These are phyloP conservation scores for Hetaerina titia DNA, from an alignment of 2,888 invertebrate species.

Conservation along the genomic window DNA sequence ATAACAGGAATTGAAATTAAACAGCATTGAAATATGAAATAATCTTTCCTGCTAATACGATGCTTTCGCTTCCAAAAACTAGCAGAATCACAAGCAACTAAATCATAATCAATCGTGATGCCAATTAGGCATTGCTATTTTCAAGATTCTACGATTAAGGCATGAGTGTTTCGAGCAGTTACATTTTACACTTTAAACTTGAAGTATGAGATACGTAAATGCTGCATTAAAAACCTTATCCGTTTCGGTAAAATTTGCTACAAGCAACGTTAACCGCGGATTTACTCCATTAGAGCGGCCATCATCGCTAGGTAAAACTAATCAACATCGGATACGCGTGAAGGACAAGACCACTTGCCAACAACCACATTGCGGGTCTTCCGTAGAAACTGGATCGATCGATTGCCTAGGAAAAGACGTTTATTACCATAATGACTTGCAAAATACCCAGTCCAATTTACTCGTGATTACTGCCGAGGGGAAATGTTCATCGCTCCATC, in stretches of 20 bases:
- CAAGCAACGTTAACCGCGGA: background rate
- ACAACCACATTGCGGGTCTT: background rate
- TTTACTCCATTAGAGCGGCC: background rate
- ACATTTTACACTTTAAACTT: no score
- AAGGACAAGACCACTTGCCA: background rate
- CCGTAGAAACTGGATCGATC: background rate
- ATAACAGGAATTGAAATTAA: no score
- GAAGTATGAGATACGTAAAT: no score
- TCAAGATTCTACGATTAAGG: no score
- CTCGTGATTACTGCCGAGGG: background rate
- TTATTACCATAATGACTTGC: slow-evolving; percentile 24
- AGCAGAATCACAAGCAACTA: no score
- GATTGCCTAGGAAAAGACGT: background rate
- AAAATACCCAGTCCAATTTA: background rate
- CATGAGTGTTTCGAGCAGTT: no score
- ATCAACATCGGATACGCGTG: background rate
- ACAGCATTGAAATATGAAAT: no score
- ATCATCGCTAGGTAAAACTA: background rate
- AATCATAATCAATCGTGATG: no score
- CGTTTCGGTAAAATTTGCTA: background rate
- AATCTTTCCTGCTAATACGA: no score
- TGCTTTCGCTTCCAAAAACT: no score
- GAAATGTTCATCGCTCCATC: background rate
- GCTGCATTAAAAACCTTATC: no score
- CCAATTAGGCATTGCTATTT: no score